Conservation (phyloP, 2,797 vertebrate genomes). For the Miichthys miiuy region DNA sequence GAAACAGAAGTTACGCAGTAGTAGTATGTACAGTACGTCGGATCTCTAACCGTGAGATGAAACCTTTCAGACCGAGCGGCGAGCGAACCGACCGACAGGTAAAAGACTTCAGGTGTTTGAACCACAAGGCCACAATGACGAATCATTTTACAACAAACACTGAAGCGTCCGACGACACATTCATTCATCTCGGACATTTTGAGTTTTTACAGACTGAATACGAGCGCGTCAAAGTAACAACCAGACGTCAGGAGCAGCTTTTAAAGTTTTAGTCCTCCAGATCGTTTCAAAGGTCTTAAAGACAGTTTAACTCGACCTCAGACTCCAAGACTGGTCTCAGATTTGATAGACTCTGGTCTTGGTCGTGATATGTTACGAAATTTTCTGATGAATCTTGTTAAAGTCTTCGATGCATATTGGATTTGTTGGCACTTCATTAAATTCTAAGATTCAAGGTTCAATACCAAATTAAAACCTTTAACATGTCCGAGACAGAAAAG, state of each 20-base stretch:
- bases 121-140: conserved; percentile 59
- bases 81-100: conserved; percentile 7
- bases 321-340: not conserved
- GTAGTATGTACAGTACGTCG: conserved; percentile 78
- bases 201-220: not conserved
- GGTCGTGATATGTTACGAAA: too few species aligned
- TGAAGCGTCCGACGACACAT: conserved; percentile 19
- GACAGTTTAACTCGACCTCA: too few species aligned
- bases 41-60: conserved; percentile 55
- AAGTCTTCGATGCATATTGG: too few species aligned
- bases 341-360: too few species aligned
- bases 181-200: not conserved
- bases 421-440: too few species aligned
- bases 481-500: not conserved
- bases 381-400: too few species aligned
- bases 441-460: too few species aligned
- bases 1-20: conserved; percentile 66
- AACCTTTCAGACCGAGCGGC: conserved; percentile 35
- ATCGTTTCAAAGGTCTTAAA: not conserved
- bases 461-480: not conserved
- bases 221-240: not conserved
- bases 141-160: conserved; percentile 39
- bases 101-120: conserved; percentile 33
- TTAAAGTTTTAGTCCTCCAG: too few species aligned
- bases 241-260: not conserved